These are phyloP conservation scores for Marasmarcha lunaedactyla DNA, from an alignment of 2,888 invertebrate species.

Conservation along the genomic window DNA sequence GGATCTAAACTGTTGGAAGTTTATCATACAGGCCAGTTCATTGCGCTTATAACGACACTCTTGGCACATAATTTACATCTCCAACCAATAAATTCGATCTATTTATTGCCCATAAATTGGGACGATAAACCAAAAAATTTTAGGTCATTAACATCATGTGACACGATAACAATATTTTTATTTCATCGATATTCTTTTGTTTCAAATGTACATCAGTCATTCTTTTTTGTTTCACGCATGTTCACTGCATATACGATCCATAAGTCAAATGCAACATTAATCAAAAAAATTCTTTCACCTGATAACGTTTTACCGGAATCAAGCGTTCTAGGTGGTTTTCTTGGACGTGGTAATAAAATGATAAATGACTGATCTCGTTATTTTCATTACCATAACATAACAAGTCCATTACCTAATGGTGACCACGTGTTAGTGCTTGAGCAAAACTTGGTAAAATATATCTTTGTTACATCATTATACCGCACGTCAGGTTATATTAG, in stretches of 20 bases:
- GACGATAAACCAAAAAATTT: conserved; percentile 45
- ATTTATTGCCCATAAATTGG: conserved; percentile 47
- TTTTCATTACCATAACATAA: conserved; percentile 65
- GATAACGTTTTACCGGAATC: conserved; percentile 37
- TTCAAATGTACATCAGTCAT: conserved; percentile 18
- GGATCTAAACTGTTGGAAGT: not conserved
- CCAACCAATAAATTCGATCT: conserved; percentile 52
- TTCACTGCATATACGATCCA: not conserved
- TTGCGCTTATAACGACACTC: conserved; percentile 30
- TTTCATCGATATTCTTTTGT: conserved; percentile 11
- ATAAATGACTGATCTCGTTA: conserved; percentile 48
- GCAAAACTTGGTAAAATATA: conserved; percentile 27
- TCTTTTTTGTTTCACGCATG: not conserved
- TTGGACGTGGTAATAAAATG: conserved; percentile 41
- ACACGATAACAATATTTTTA: conserved; percentile 9
- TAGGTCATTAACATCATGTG: conserved; percentile 41
- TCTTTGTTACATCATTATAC: conserved; percentile 27
- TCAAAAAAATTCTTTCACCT: conserved; percentile 34
- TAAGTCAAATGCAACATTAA: conserved; percentile 26
- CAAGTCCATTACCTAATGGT: conserved; percentile 59
- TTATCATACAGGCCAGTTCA: conserved; percentile 24
- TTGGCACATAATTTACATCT: conserved; percentile 38
- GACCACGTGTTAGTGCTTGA: conserved; percentile 29
- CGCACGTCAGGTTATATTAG: conserved; percentile 26
- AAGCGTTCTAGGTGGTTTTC: conserved; percentile 31